Evolutionary conservation across 2,797 vertebrate genomes (phyloP).

Genomic region (Chelidonichthys spinosus): DNA sequence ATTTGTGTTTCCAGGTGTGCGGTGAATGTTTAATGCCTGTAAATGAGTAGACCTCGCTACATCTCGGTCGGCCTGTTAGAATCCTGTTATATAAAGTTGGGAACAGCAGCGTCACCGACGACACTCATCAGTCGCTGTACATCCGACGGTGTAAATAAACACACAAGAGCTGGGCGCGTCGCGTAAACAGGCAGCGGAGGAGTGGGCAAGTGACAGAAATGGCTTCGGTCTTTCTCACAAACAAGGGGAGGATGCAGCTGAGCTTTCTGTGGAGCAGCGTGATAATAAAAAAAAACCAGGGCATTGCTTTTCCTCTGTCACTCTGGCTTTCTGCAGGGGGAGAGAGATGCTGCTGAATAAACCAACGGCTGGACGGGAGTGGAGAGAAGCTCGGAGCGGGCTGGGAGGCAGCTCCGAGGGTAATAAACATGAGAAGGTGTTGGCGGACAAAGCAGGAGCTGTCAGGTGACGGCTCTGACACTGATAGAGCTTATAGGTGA

Average conservation of each 20-base stretch:
- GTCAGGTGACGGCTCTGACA: conserved; percentile 51
- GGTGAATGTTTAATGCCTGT: neutral
- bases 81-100: conserved; percentile 56
- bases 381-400: conserved; percentile 24
- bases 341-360: conserved; percentile 29
- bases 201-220: conserved; percentile 62
- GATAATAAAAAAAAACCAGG: conserved; percentile 42
- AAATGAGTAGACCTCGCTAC: conserved; percentile 32
- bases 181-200: conserved; percentile 62
- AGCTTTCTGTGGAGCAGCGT: conserved; percentile 31
- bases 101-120: conserved; percentile 48
- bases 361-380: conserved; percentile 9
- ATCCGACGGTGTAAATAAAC: conserved; percentile 66
- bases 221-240: conserved; percentile 58
- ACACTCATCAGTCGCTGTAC: conserved; percentile 49
- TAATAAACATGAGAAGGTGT: conserved; percentile 55
- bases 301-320: conserved; percentile 42
- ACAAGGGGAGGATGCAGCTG: conserved; percentile 37
- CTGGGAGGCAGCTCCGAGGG: conserved; percentile 26
- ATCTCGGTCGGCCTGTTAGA: conserved; percentile 20
- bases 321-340: conserved; percentile 36
- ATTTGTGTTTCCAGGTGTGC: conserved; percentile 16
- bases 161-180: conserved; percentile 52
- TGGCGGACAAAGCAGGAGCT: conserved; percentile 37
- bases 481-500: conserved; percentile 24